These are phyloP conservation scores for Sarcophaga rosellei DNA, from an alignment of 2,888 invertebrate species.

Conservation along the genomic window DNA sequence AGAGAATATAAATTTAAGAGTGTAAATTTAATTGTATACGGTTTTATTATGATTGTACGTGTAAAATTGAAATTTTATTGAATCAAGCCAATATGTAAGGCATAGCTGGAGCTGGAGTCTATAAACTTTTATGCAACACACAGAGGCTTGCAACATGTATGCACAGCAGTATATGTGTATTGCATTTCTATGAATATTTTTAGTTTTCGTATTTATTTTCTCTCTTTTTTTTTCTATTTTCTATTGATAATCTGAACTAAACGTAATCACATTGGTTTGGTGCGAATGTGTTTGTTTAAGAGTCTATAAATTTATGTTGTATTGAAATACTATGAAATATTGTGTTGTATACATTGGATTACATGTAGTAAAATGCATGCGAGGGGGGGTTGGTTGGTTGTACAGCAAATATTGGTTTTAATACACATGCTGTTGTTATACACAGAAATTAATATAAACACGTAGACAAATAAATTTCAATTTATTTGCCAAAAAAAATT, in stretches of 20 bases:
- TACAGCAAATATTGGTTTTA: too few species aligned
- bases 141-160: background rate
- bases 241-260: conserved; percentile 52
- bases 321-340: background rate
- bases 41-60: conserved; percentile 54
- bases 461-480: conserved; percentile 65
- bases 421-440: background rate
- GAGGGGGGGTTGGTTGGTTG: too few species aligned
- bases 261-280: background rate
- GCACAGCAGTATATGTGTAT: background rate
- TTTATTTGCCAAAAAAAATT: conserved; percentile 33
- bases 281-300: background rate
- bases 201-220: background rate
- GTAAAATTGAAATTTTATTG: conserved; percentile 59
- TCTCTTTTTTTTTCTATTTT: conserved; percentile 13
- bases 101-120: too few species aligned
- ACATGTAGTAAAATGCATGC: too few species aligned
- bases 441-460: conserved; percentile 37
- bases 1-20: too few species aligned
- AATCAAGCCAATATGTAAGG: conserved; percentile 24
- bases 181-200: background rate
- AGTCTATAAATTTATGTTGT: background rate
- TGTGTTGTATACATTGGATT: background rate
- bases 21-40: conserved; percentile 49
- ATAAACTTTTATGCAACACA: background rate